Percentiles rank a stretch among this genome's conserved stretches.
phyloP scores from a whole-genome alignment of 1,140 invertebrate species.

The Magallana ariakensis region DNA sequence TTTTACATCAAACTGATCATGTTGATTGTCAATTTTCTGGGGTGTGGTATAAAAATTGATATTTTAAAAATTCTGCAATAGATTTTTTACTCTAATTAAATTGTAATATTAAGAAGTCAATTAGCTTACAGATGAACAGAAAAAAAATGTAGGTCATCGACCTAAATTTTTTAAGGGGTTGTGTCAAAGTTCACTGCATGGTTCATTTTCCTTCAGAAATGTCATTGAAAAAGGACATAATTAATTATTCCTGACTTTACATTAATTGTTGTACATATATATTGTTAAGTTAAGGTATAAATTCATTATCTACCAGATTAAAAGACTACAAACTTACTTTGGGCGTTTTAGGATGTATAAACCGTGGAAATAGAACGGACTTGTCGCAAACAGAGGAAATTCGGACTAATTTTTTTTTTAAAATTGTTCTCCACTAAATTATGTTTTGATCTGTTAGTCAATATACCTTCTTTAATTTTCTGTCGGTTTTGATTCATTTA shows the following conservation, averaged over 20 bases:
- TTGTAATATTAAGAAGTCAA: too few species aligned
- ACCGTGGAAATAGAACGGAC: background rate
- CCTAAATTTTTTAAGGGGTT: background rate
- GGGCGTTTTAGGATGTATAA: too few species aligned
- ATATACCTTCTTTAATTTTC: too few species aligned
- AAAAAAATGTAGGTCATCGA: slow-evolving; percentile 1
- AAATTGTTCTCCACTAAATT: background rate
- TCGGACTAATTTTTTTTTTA: background rate
- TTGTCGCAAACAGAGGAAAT: background rate
- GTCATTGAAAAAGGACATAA: background rate
- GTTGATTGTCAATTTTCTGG: slow-evolving; percentile 22
- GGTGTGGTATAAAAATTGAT: background rate
- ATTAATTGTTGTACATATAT: background rate
- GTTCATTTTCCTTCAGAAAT: background rate
- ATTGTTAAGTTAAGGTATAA: background rate
- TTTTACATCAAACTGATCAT: too few species aligned
- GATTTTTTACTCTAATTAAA: too few species aligned
- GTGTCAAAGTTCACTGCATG: too few species aligned
- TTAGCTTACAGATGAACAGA: background rate
- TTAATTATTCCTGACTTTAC: background rate
- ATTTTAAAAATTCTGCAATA: too few species aligned
- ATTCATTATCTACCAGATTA: background rate
- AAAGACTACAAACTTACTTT: too few species aligned
- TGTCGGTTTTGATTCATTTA: too few species aligned
- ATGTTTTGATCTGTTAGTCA: too few species aligned